Conservation (phyloP, 2,797 vertebrate genomes). For the Urosaurus nigricauda region DNA sequence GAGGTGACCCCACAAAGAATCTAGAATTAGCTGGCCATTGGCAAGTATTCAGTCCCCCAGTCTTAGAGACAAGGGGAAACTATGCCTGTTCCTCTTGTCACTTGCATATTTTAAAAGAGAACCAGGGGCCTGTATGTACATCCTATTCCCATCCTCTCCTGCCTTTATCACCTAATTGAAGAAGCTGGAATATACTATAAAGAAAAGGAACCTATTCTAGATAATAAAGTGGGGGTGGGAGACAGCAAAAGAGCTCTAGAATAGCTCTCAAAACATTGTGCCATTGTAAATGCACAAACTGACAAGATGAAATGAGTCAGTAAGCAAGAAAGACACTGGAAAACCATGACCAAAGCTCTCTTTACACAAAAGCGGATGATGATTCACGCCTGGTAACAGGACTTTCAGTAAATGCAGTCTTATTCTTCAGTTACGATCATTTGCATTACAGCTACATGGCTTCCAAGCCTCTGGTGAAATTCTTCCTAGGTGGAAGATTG, state of each 20-base stretch:
- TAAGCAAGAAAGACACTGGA: neutral
- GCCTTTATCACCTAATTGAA: neutral
- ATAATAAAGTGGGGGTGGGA: neutral
- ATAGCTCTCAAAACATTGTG: neutral
- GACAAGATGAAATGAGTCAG: neutral
- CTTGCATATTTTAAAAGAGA: slow-evolving; percentile 20
- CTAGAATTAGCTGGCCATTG: too few species aligned
- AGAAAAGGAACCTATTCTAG: neutral
- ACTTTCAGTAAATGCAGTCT: neutral
- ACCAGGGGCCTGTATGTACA: rapidly evolving
- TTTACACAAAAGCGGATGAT: neutral
- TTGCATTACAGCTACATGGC: neutral
- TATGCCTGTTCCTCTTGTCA: neutral
- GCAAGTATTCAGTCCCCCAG: too few species aligned
- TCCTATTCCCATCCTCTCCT: neutral
- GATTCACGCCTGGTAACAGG: neutral
- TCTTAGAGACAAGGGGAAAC: too few species aligned
- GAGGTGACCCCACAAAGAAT: too few species aligned
- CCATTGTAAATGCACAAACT: neutral
- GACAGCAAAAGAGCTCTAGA: neutral
- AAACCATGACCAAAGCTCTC: neutral
- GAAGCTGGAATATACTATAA: neutral
- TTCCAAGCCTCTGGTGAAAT: neutral
- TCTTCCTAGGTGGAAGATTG: too few species aligned
- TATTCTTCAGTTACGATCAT: neutral